These are phyloP conservation scores for Ia io DNA, from an alignment of 2,113 vertebrate species.

Conservation along the genomic window DNA sequence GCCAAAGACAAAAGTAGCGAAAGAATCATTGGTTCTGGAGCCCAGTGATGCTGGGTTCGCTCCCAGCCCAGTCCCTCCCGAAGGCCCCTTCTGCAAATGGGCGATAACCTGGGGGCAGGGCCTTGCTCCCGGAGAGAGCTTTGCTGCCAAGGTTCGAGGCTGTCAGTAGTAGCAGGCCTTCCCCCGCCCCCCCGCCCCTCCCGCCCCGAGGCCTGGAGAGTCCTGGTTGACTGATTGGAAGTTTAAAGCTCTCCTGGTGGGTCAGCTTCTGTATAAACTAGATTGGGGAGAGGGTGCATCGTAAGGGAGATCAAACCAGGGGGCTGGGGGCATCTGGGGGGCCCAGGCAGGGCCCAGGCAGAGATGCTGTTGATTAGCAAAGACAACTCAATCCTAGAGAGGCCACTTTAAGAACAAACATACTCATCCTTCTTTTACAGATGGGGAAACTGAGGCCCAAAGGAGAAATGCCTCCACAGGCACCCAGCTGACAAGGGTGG, in stretches of 20 bases:
- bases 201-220: neutral
- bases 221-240: neutral
- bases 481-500: neutral
- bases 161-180: neutral
- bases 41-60: neutral
- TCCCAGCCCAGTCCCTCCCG: rapidly evolving
- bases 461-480: neutral
- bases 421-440: neutral
- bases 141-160: neutral
- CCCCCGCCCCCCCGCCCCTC: no score
- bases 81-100: neutral
- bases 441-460: neutral
- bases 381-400: neutral
- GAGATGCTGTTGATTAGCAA: neutral
- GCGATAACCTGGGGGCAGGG: neutral
- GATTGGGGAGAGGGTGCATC: no score
- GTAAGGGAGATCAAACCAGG: neutral
- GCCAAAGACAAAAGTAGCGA: neutral
- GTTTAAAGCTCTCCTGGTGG: neutral
- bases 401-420: neutral
- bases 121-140: neutral
- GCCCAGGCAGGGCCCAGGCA: neutral
- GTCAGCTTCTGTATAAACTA: neutral
- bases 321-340: neutral
- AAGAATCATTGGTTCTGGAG: neutral